Percentiles rank a stretch among this genome's conserved stretches.
Evolutionary conservation across 1,140 invertebrate genomes (phyloP).

Genomic region (Rhyacophila brunnea): DNA sequence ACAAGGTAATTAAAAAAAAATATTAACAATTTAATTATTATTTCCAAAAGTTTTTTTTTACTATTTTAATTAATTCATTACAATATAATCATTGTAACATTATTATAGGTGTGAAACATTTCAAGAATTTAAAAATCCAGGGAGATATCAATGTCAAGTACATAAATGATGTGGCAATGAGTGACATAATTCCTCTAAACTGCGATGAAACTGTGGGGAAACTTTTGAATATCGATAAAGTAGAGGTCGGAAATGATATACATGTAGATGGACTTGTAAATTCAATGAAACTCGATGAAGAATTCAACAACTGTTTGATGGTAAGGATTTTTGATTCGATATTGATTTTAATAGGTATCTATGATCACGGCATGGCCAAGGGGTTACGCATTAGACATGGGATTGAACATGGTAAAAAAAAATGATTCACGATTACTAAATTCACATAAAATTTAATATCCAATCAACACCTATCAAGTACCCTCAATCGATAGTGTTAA

Average conservation of each 20-base stretch:
- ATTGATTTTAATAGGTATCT: too few species aligned
- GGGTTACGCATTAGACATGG: too few species aligned
- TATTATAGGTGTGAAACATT: conserved; percentile 15
- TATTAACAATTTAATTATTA: too few species aligned
- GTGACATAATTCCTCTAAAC: conserved; percentile 15
- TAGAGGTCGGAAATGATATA: conserved; percentile 9
- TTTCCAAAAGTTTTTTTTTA: too few species aligned
- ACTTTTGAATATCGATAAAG: conserved; percentile 10
- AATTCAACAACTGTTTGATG: conserved; percentile 22
- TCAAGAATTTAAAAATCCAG: conserved; percentile 23
- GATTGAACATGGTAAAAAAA: too few species aligned
- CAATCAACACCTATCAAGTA: too few species aligned
- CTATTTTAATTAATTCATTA: too few species aligned
- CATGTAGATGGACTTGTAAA: conserved; percentile 10
- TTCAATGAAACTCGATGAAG: conserved; percentile 13
- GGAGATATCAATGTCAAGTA: conserved; percentile 14
- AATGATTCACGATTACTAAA: too few species aligned
- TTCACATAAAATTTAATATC: too few species aligned
- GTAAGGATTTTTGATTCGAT: conserved; percentile 7
- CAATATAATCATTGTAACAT: not conserved
- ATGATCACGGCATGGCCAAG: too few species aligned
- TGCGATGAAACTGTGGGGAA: conserved; percentile 5
- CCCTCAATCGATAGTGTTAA: too few species aligned
- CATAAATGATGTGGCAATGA: conserved; percentile 11
- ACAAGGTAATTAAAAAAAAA: conserved; percentile 9